Evolutionary conservation across 2,113 vertebrate genomes (phyloP).

Genomic region (Callopanchax toddi): DNA sequence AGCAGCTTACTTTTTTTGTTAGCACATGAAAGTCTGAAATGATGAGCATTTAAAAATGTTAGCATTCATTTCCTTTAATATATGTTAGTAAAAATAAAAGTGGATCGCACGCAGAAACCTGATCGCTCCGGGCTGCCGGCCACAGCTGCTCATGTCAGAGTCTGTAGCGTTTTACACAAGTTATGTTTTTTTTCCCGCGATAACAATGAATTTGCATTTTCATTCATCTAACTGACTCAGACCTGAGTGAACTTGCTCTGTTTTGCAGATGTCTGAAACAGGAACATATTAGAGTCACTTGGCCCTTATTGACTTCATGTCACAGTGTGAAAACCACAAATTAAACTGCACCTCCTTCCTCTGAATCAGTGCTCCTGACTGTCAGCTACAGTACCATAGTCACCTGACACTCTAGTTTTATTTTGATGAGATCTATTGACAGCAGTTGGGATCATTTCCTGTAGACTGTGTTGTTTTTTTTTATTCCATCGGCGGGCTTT

Average conservation of each 20-base stretch:
- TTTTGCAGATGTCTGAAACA: constrained; percentile 16
- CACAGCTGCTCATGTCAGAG: neutral
- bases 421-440: constrained; percentile 55
- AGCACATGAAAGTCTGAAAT: neutral
- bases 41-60: too few relatives aligned
- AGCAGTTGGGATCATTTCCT: constrained; percentile 63
- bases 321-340: constrained; percentile 9
- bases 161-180: neutral
- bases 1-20: too few relatives aligned
- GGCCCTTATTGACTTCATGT: constrained; percentile 9
- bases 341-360: constrained; percentile 20
- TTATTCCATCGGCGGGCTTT: constrained; percentile 66
- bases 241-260: constrained; percentile 31
- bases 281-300: constrained; percentile 14
- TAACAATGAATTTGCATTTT: constrained; percentile 20
- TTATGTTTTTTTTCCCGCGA: neutral
- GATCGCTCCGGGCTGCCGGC: neutral
- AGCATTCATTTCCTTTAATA: too few relatives aligned
- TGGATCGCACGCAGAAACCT: neutral
- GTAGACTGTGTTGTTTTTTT: constrained; percentile 67
- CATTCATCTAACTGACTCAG: constrained; percentile 1
- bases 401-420: constrained; percentile 17
- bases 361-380: neutral
- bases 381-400: constrained; percentile 21
- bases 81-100: too few relatives aligned